phyloP scores from a whole-genome alignment of 2,797 vertebrate species.

The Gymnothorax reevesii region DNA sequence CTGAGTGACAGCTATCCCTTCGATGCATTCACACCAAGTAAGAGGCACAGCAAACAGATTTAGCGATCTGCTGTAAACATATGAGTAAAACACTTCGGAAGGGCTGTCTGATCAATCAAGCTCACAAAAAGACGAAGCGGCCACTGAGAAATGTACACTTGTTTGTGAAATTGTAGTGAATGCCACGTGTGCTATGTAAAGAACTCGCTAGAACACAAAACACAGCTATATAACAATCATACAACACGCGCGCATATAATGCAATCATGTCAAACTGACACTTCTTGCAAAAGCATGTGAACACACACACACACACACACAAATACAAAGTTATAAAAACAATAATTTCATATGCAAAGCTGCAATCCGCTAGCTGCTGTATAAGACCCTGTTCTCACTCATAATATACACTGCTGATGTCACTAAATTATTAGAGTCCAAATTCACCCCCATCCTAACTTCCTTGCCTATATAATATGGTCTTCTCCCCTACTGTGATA shows the following conservation, averaged over 20 bases:
- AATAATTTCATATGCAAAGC: not conserved
- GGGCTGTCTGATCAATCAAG: too few species aligned
- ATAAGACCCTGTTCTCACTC: not conserved
- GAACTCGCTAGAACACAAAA: too few species aligned
- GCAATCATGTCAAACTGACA: too few species aligned
- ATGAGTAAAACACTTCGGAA: too few species aligned
- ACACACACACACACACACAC: not conserved
- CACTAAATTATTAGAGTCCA: not conserved
- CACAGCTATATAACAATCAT: too few species aligned
- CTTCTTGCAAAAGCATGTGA: too few species aligned
- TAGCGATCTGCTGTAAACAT: not conserved
- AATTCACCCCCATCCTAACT: constrained; percentile 28
- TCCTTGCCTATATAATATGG: constrained; percentile 10
- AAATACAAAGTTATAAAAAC: not conserved
- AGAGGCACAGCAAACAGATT: not conserved
- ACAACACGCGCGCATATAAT: not conserved
- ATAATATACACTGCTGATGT: not conserved
- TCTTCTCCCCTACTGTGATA: constrained; percentile 19
- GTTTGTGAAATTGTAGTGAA: too few species aligned
- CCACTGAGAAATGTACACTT: too few species aligned
- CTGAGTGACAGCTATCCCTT: too few species aligned
- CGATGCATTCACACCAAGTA: too few species aligned
- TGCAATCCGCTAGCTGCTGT: not conserved
- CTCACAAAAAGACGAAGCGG: too few species aligned
- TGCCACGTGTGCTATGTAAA: too few species aligned